Conservation (phyloP, 1,140 invertebrate species). For the Sycophila sp. region DNA sequence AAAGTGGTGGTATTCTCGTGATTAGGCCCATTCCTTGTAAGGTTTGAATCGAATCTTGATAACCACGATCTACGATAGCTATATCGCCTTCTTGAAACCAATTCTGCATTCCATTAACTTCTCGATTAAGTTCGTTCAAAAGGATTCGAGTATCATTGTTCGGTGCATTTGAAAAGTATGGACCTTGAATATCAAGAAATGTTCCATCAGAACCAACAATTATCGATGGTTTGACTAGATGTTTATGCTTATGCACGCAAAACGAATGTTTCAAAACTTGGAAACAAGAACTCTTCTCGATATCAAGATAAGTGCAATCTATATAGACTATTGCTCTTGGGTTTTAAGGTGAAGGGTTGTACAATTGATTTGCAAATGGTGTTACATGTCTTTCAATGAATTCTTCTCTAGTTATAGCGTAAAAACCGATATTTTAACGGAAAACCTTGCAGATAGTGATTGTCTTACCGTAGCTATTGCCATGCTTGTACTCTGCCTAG, state of each 20-base stretch:
- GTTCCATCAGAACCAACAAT: slow-evolving; percentile 29
- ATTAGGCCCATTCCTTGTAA: neutral
- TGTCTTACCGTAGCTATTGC: neutral
- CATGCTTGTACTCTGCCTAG: neutral
- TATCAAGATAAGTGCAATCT: slow-evolving; percentile 10
- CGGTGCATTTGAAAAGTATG: slow-evolving; percentile 28
- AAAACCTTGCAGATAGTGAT: slow-evolving; percentile 1
- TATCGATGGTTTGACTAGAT: slow-evolving; percentile 15
- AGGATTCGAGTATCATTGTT: slow-evolving; percentile 36
- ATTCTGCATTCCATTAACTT: slow-evolving; percentile 1
- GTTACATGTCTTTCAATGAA: slow-evolving; percentile 1
- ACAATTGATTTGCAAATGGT: neutral
- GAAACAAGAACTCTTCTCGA: slow-evolving; percentile 2
- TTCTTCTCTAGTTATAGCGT: neutral
- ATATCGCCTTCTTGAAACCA: slow-evolving; percentile 33
- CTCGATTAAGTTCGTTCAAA: slow-evolving; percentile 21
- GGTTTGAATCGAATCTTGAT: slow-evolving; percentile 19
- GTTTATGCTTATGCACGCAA: neutral
- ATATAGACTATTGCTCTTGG: neutral
- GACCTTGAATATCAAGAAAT: slow-evolving; percentile 32
- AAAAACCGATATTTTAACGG: neutral
- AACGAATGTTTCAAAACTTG: neutral
- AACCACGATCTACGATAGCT: slow-evolving; percentile 19
- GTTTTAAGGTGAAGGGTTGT: slow-evolving; percentile 14
- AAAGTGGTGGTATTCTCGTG: slow-evolving; percentile 25